Conservation (phyloP, 2,888 invertebrate species). For the Lepidonotus clava region DNA sequence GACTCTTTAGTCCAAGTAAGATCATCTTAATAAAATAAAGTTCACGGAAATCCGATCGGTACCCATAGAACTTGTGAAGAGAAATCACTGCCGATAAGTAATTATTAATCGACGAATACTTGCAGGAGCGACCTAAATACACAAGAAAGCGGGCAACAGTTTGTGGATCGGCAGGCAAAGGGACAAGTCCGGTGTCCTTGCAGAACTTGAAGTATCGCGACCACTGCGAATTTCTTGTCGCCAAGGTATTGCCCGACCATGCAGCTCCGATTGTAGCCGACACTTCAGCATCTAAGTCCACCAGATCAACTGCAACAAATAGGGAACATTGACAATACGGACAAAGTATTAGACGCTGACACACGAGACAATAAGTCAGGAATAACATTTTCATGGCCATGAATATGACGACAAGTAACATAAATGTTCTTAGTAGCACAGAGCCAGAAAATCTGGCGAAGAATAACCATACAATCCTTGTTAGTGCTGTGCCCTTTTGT, state of each 20-base stretch:
- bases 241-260: not conserved
- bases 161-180: not conserved
- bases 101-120: not conserved
- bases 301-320: too few relatives aligned
- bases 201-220: not conserved
- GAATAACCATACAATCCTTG: too few relatives aligned
- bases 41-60: not conserved
- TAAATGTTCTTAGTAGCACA: too few relatives aligned
- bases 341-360: too few relatives aligned
- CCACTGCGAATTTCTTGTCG: not conserved
- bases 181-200: not conserved
- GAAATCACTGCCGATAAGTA: not conserved
- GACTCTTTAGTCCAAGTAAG: not conserved
- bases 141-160: not conserved
- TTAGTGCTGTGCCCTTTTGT: too few relatives aligned
- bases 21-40: not conserved
- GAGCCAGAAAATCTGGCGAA: too few relatives aligned
- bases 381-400: too few relatives aligned
- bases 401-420: too few relatives aligned
- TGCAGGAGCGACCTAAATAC: not conserved
- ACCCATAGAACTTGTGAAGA: not conserved
- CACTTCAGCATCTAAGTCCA: not conserved
- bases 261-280: not conserved
- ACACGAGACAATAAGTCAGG: too few relatives aligned
- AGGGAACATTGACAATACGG: not conserved